phyloP scores from a whole-genome alignment of 2,797 vertebrate genomes.

The Dallia pectoralis region DNA sequence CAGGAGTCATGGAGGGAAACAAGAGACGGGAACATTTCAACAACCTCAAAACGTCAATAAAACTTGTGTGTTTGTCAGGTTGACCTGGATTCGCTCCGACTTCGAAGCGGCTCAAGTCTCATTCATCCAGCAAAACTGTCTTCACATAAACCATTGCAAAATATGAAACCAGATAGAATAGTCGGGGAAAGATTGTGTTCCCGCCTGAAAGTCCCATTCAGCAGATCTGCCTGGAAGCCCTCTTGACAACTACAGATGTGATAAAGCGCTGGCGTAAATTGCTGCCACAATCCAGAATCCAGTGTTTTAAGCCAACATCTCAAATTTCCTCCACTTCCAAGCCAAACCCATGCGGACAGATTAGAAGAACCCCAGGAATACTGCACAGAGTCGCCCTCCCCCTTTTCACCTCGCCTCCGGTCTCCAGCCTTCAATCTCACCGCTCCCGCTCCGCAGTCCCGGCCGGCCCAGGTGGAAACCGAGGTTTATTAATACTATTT shows the following conservation, averaged over 20 bases:
- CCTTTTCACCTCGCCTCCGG: constrained; percentile 36
- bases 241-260: constrained; percentile 49
- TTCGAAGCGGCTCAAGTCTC: constrained; percentile 55
- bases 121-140: constrained; percentile 49
- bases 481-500: constrained; percentile 69
- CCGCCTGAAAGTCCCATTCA: constrained; percentile 30
- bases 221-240: constrained; percentile 46
- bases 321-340: constrained; percentile 8
- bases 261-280: constrained; percentile 50
- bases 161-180: constrained; percentile 53
- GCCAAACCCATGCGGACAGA: constrained; percentile 28
- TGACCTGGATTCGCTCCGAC: constrained; percentile 70
- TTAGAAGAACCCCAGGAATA: constrained; percentile 37
- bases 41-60: constrained; percentile 67
- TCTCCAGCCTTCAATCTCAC: constrained; percentile 24
- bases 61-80: constrained; percentile 70
- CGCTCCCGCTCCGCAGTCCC: constrained; percentile 17
- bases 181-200: constrained; percentile 52
- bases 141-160: constrained; percentile 58
- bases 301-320: constrained; percentile 47
- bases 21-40: constrained; percentile 68
- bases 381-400: constrained; percentile 19
- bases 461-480: constrained; percentile 59
- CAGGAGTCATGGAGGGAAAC: constrained; percentile 63
- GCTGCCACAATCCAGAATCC: constrained; percentile 39